A percentile compares a stretch with the other conserved stretches of the same genome.
phyloP scores from a whole-genome alignment of 2,113 vertebrate species.

The Steatornis caripensis region DNA sequence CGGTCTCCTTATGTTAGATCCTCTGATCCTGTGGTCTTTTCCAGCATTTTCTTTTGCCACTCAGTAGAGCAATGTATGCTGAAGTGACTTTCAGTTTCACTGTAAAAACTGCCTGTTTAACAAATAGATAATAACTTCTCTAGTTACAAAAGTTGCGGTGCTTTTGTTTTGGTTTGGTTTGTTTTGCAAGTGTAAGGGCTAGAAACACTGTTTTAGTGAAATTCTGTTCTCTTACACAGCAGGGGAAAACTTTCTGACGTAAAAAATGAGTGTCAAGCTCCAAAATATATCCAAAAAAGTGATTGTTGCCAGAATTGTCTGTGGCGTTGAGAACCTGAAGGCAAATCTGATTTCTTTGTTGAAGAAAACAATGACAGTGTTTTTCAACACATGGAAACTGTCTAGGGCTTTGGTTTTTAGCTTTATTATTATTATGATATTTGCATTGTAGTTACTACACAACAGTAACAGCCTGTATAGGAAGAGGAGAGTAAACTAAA shows the following conservation, averaged over 20 bases:
- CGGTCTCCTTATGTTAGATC: neutral
- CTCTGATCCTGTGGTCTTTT: neutral
- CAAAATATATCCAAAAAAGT: neutral
- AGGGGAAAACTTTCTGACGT: neutral
- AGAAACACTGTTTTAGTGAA: neutral
- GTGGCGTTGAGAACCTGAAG: neutral
- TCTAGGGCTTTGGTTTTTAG: neutral
- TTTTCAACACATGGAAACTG: neutral
- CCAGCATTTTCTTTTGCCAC: neutral
- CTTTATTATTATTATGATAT: no score
- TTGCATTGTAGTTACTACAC: neutral
- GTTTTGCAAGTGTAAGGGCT: neutral
- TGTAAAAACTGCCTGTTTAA: neutral
- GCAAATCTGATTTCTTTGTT: constrained; percentile 1
- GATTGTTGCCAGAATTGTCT: neutral
- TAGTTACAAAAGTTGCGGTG: neutral
- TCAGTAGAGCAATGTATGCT: neutral
- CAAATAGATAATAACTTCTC: neutral
- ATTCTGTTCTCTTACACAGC: neutral
- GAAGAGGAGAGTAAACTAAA: neutral
- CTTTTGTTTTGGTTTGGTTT: neutral
- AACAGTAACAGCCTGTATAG: neutral
- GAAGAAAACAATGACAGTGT: neutral
- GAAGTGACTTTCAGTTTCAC: neutral
- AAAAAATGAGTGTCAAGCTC: neutral